A percentile compares a stretch with the other conserved stretches of the same genome.
phyloP scores from a whole-genome alignment of 1,140 invertebrate genomes.

The Monochamus saltuarius region DNA sequence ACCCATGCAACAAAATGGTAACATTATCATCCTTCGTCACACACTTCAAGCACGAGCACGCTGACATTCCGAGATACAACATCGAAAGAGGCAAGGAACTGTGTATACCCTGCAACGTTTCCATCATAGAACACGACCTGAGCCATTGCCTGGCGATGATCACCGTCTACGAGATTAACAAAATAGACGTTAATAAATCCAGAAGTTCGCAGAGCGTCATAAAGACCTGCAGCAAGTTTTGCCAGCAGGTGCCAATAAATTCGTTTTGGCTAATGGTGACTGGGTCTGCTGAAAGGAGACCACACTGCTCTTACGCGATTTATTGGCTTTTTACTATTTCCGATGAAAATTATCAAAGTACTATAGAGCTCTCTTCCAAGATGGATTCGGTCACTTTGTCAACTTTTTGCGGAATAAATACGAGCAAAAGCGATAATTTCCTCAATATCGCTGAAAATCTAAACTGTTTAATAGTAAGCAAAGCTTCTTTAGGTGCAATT shows the following conservation, averaged over 20 bases:
- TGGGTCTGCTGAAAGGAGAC: slow-evolving; percentile 32
- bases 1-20: slow-evolving; percentile 42
- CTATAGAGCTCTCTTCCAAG: slow-evolving; percentile 42
- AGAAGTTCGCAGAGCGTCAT: slow-evolving; percentile 30
- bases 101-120: slow-evolving; percentile 31
- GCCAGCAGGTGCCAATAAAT: slow-evolving; percentile 35
- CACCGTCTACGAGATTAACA: slow-evolving; percentile 40
- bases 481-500: slow-evolving; percentile 35
- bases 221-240: slow-evolving; percentile 36
- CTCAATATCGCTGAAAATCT: slow-evolving; percentile 32
- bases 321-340: slow-evolving; percentile 45
- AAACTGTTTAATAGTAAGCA: slow-evolving; percentile 41
- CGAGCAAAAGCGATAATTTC: slow-evolving; percentile 35
- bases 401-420: slow-evolving; percentile 39
- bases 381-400: slow-evolving; percentile 39
- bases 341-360: slow-evolving; percentile 39
- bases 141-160: slow-evolving; percentile 39
- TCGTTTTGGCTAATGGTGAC: slow-evolving; percentile 48
- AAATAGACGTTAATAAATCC: slow-evolving; percentile 29
- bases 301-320: slow-evolving; percentile 29
- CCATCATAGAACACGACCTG: slow-evolving; percentile 27
- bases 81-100: slow-evolving; percentile 38
- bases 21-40: slow-evolving; percentile 43
- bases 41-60: slow-evolving; percentile 47
- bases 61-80: slow-evolving; percentile 33